Base-by-base conservation (phyloP, 2,113 vertebrate species). In the Epinephelus moara region DNA sequence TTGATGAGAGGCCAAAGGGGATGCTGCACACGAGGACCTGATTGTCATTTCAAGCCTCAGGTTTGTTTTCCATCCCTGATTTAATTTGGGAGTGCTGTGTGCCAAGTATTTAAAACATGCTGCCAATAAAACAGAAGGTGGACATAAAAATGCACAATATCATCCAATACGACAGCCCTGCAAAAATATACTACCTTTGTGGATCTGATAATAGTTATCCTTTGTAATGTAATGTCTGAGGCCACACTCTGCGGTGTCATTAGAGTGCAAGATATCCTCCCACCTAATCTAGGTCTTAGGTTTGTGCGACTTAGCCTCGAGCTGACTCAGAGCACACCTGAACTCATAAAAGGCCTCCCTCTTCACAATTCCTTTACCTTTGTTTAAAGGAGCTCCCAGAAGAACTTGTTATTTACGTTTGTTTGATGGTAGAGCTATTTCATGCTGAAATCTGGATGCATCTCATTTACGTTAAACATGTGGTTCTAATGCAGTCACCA, bases 1-100 rank as follows among this genome's bases (percentile, higher is more conserved):
- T 68, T 68, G 59, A 75, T 75, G 52, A 83, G 63, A 73, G 64
- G 52, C 53, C 25, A 67, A 76, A 78, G 33, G 62, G 40, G 40
- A 59, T 55, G 55, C 25, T 59, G 30, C 63, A 70, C 27, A 67
- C 0, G 6, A 78, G 56, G 21, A 76, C 62, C 17, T 33, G 50
- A 72, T 47, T 80, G 19, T 71, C 59, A 69, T 70, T 75, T 78
- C 15, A 56, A 71, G 61, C 63, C 17, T 13, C 33, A 42, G 60
- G 49, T 73, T 49, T 49, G 49, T 67, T 79, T 78, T 64, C 19
- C 23, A 68, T 67, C 59, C 64, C 37, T 40, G 21, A 67, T 76
- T 68, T 53, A 42, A 85, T 78, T 75, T 70, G 33, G 19, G 4
- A 42, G 52, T n/a, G 25, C 50, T 80, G 17, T 67, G 73, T 68